These are phyloP conservation scores for Camponotus vicinus DNA, from an alignment of 1,140 invertebrate species.

Conservation along the genomic window DNA sequence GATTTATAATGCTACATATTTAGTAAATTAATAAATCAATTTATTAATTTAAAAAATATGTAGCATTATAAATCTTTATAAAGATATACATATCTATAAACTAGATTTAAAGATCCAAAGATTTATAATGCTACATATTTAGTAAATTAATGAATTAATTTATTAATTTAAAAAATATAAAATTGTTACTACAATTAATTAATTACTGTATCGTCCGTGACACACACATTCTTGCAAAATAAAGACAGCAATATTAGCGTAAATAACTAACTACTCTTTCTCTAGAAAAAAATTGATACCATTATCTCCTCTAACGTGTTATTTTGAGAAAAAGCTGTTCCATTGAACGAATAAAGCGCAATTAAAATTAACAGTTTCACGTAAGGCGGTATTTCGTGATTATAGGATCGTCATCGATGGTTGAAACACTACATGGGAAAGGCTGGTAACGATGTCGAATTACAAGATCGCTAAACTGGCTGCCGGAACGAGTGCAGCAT, in stretches of 20 bases:
- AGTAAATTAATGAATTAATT: neutral
- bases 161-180: neutral
- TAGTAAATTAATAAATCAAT: neutral
- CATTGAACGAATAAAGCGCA: neutral
- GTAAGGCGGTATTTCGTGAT: neutral
- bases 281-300: neutral
- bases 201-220: neutral
- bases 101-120: neutral
- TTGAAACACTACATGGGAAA: neutral
- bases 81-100: neutral
- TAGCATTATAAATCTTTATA: neutral
- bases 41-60: neutral
- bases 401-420: slow-evolving; percentile 1
- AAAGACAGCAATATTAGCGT: neutral
- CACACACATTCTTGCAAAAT: neutral
- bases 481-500: slow-evolving; percentile 28
- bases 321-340: neutral
- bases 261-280: no score
- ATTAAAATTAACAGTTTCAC: slow-evolving; percentile 9
- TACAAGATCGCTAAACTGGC: slow-evolving; percentile 53
- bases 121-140: neutral
- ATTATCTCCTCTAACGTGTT: neutral
- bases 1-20: neutral
- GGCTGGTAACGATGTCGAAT: slow-evolving; percentile 67
- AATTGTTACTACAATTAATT: neutral